phyloP scores from a whole-genome alignment of 2,888 invertebrate species.

The Cataglyphis albicans region DNA sequence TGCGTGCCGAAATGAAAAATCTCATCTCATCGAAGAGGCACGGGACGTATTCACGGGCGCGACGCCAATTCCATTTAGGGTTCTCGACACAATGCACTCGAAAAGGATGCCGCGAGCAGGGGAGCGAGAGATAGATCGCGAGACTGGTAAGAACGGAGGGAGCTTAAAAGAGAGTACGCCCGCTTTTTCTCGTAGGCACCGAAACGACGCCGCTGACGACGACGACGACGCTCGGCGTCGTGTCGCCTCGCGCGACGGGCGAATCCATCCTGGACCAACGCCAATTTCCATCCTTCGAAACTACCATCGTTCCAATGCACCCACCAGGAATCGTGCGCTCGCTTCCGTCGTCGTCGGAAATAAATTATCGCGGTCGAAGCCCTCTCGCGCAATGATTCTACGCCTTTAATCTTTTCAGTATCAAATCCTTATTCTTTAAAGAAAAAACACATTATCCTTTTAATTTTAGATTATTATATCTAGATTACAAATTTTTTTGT shows the following conservation, averaged over 20 bases:
- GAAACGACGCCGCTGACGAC: slow-evolving; percentile 29
- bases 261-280: slow-evolving; percentile 62
- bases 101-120: slow-evolving; percentile 36
- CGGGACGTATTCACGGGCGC: slow-evolving; percentile 67
- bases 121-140: slow-evolving; percentile 22
- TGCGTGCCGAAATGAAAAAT: slow-evolving; percentile 70
- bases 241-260: slow-evolving; percentile 49
- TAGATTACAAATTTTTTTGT: neutral
- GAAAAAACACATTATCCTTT: neutral
- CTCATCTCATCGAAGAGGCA: slow-evolving; percentile 69
- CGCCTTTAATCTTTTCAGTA: slow-evolving; percentile 12
- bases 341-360: slow-evolving; percentile 47
- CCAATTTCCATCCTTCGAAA: slow-evolving; percentile 63
- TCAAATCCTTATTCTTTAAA: neutral
- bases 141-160: slow-evolving; percentile 13
- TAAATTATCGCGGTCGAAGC: slow-evolving; percentile 30
- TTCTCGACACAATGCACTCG: slow-evolving; percentile 62
- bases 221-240: slow-evolving; percentile 57
- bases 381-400: neutral
- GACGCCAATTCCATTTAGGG: slow-evolving; percentile 74
- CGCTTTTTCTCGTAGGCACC: slow-evolving; percentile 58
- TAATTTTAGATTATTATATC: neutral
- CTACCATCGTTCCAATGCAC: slow-evolving; percentile 36
- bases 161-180: slow-evolving; percentile 48
- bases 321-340: slow-evolving; percentile 50